phyloP scores from a whole-genome alignment of 92 coral and sea anemone species.

The Heliopora coerulea region DNA sequence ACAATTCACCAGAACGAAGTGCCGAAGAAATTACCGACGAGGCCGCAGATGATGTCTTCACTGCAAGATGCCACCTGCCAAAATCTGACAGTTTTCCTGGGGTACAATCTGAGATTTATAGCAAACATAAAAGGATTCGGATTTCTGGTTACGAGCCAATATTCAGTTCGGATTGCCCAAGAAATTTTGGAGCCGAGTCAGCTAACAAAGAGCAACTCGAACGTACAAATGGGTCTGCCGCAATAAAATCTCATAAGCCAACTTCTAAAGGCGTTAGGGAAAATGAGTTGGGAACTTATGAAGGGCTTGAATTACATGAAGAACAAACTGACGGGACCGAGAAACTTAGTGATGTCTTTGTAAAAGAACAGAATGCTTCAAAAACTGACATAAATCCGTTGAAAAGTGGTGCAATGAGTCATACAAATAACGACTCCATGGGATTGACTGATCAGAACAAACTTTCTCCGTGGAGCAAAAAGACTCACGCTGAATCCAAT shows the following conservation, averaged over 20 bases:
- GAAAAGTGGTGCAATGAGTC: background rate
- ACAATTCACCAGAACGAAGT: background rate
- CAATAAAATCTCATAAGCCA: no score
- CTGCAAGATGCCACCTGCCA: slow-evolving; percentile 1
- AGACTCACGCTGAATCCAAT: background rate
- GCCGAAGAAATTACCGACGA: background rate
- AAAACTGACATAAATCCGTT: background rate
- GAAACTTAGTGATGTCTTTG: no score
- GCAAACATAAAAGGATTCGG: no score
- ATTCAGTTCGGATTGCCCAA: no score
- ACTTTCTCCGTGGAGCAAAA: slow-evolving; percentile 12
- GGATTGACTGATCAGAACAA: slow-evolving; percentile 11
- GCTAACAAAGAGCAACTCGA: no score
- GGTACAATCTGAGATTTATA: background rate
- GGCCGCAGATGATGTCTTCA: background rate
- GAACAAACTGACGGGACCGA: no score
- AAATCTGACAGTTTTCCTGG: slow-evolving; percentile 6
- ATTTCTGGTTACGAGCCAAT: no score
- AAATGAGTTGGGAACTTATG: no score
- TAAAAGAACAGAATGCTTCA: background rate
- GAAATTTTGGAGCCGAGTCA: no score
- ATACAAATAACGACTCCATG: background rate
- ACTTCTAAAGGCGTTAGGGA: no score
- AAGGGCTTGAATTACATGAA: no score
- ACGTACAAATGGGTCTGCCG: no score